Evolutionary conservation across 2,797 vertebrate species (phyloP), one percentile per base, ranked within the genome.

Genomic region (Mycteria americana): DNA sequence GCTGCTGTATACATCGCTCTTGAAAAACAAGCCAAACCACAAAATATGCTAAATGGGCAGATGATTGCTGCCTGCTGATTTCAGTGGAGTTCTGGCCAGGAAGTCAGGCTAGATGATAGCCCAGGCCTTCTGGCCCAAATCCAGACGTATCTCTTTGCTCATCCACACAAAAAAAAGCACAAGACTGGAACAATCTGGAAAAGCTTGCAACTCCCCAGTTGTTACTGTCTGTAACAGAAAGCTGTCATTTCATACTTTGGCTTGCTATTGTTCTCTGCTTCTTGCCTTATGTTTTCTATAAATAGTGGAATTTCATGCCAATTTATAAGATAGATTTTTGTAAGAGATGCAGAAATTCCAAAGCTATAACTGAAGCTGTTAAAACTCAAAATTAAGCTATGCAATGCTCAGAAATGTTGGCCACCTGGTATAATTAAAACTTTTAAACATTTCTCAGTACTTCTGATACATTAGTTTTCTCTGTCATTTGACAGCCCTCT

Each of bases 401-500:
- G 25, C 8, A 56, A 25, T 69, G n/a, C 39, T 81, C 70, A 54
- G 50, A 95, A 93, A 78, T 56, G 15, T 75, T 83, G 54, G 43
- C 48, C 80, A 89, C 65, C 41, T 83, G 43, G 35, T 92, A 88
- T 57, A 89, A 88, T 77, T 91, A 79, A 95, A 90, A 94, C 59
- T 91, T 91, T 86, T 85, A 46, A 91, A 67, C 39, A 37, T 30
- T 67, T 65, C 41, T 94, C 56, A 62, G 56, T 75, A 62, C 25
- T 91, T 80, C 21, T 80, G 67, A 78, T 69, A 64, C 7, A 60
- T 22, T 72, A 33, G 27, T 65, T 96, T 88, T 70, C 28, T 59
- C 79, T 96, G 65, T 63, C 67, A 92, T 92, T 93, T 95, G 93
- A 95, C 90, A 94, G 83, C 50, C 46, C 30, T 94, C 68, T 79